Evolutionary conservation across 2,797 vertebrate genomes (phyloP).

Genomic region (Euthynnus affinis): DNA sequence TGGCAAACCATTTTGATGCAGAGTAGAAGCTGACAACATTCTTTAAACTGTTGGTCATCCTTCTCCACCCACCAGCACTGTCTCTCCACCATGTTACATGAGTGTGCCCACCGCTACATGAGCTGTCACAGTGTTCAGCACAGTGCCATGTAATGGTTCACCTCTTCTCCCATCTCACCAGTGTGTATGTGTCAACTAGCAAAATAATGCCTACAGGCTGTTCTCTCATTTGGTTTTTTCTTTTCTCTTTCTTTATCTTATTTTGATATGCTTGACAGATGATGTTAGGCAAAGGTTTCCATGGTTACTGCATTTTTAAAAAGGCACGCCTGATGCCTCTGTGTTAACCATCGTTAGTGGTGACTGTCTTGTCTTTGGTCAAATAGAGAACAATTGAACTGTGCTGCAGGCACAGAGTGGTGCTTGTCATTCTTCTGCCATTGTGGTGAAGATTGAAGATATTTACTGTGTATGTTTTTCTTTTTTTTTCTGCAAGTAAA

Average conservation of each 20-base stretch:
- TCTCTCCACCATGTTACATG: conserved; percentile 48
- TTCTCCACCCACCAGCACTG: conserved; percentile 22
- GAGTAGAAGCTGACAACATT: conserved; percentile 15
- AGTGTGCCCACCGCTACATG: conserved; percentile 30
- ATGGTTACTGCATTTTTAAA: conserved; percentile 82
- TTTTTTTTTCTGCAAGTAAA: conserved; percentile 42
- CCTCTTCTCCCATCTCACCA: conserved; percentile 40
- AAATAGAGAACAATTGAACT: conserved; percentile 16
- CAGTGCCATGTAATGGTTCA: conserved; percentile 48
- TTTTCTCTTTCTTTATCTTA: conserved; percentile 56
- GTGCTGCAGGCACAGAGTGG: conserved; percentile 40
- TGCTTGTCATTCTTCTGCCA: conserved; percentile 66
- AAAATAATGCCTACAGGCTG: conserved; percentile 51
- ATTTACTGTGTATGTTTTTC: background rate
- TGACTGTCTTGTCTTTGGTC: conserved; percentile 39
- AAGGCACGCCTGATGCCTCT: conserved; percentile 66
- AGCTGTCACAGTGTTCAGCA: conserved; percentile 62
- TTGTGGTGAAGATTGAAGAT: conserved; percentile 34
- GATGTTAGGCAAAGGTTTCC: conserved; percentile 75
- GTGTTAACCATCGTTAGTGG: conserved; percentile 69
- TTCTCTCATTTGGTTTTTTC: background rate
- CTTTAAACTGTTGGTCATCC: conserved; percentile 27
- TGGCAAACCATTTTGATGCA: conserved; percentile 13
- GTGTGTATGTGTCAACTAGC: conserved; percentile 37
- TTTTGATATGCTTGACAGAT: conserved; percentile 71